Base-by-base conservation (phyloP, 2,113 vertebrate genomes). In the Epinephelus moara region DNA sequence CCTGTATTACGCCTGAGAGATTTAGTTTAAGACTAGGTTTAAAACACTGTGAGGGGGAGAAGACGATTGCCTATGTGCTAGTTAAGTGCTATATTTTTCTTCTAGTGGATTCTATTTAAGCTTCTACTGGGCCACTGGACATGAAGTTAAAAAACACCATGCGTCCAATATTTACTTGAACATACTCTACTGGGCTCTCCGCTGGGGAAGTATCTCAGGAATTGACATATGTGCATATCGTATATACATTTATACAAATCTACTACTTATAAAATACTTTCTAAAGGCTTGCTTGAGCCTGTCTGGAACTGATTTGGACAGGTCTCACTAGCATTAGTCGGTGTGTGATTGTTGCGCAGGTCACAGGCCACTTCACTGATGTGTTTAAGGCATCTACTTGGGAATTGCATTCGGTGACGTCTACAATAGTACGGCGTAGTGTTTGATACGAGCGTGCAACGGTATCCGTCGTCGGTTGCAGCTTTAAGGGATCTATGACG, bases 371-470 rank as follows among this genome's bases (percentile, higher is more conserved):
- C 95, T 94, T 95, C 71, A 80, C 87, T 89, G 90, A 89, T 85
- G 88, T 86, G 91, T 94, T 94, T 96, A 96, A 96, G 95, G 95
- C 96, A 96, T 95, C 93, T 95, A 92, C 90, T 94, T 88, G 93
- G 94, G 91, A 94, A 85, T 93, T 95, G 94, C 94, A 94, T 94
- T 90, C 86, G 79, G 71, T 71, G 89, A 85, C 68, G 89, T 88
- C 88, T 68, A 80, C 70, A 84, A 85, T 88, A 78, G 75, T 53
- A 69, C 80, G 85, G 88, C 66, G 67, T 53, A 56, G 76, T n/a
- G 47, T 72, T 83, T 4, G 70, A 80, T 21, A 37, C 57, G 63
- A 70, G 66, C 49, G 0, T 2, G 52, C 52, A 40, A 33, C 67
- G 3, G 52, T 12, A 40, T 76, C 63, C 23, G 53, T n/a, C 47